phyloP scores from a whole-genome alignment of 1,140 invertebrate genomes.

The Subanguina moxae region DNA sequence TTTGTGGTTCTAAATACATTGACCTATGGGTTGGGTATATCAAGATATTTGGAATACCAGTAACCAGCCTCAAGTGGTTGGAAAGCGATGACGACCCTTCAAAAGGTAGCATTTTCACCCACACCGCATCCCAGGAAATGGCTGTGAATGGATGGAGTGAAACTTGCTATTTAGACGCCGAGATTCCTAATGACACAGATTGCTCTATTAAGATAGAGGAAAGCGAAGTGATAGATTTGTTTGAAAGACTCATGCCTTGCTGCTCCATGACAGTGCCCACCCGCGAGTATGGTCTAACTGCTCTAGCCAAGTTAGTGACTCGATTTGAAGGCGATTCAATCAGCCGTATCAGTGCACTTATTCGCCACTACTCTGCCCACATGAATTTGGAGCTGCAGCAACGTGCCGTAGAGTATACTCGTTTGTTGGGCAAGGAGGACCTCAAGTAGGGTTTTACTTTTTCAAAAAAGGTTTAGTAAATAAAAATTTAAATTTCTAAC shows the following conservation, averaged over 20 bases:
- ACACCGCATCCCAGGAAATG: no score
- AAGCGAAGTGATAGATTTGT: constrained; percentile 40
- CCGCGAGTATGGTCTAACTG: constrained; percentile 45
- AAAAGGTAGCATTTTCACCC: no score
- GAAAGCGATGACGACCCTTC: no score
- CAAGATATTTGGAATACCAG: no score
- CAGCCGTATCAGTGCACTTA: constrained; percentile 37
- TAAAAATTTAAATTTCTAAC: constrained; percentile 9
- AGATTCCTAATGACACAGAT: neutral
- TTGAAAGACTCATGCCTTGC: constrained; percentile 33
- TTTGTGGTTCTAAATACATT: no score
- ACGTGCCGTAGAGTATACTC: constrained; percentile 39
- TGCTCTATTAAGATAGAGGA: constrained; percentile 26
- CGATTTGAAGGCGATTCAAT: constrained; percentile 25
- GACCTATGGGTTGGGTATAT: no score
- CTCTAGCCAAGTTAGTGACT: constrained; percentile 44
- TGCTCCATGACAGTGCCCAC: constrained; percentile 30
- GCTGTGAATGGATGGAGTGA: no score
- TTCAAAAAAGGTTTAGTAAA: neutral
- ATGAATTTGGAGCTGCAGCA: constrained; percentile 49
- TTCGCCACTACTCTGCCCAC: constrained; percentile 42
- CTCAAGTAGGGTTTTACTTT: constrained; percentile 42
- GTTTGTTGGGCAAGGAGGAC: constrained; percentile 28
- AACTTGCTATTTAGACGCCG: no score
- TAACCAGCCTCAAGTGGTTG: no score